Evolutionary conservation across 1,140 invertebrate species (phyloP).

Genomic region (Nephotettix cincticeps): DNA sequence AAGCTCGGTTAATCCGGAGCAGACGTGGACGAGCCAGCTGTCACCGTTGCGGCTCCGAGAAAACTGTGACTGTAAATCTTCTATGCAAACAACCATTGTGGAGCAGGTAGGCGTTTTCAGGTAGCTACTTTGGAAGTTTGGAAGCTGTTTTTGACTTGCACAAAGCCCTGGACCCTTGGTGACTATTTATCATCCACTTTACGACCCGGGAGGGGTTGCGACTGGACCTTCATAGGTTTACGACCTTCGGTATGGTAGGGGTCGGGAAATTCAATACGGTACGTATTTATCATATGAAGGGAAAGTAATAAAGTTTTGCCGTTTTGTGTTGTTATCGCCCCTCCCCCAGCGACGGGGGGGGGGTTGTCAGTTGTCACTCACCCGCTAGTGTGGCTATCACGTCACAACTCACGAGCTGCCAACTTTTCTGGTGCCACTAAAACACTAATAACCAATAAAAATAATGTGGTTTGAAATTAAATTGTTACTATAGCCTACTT

Average conservation of each 20-base stretch:
- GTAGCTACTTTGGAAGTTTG: neutral
- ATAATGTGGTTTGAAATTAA: no score
- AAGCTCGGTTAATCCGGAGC: neutral
- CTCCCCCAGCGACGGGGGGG: neutral
- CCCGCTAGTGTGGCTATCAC: no score
- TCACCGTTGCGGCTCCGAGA: neutral
- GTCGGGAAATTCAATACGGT: neutral
- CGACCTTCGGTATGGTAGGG: neutral
- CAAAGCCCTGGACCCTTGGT: neutral
- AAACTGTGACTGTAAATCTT: neutral
- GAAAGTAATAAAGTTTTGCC: conserved; percentile 5
- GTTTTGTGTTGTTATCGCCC: neutral
- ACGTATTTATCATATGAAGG: conserved; percentile 12
- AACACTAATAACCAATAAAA: no score
- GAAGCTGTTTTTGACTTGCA: neutral
- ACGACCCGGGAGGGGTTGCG: neutral
- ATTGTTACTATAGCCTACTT: no score
- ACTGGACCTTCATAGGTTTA: neutral
- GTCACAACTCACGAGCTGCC: no score
- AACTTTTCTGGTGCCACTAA: no score
- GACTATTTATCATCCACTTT: conserved; percentile 5
- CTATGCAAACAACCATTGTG: neutral
- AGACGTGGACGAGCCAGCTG: neutral
- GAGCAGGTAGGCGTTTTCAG: neutral
- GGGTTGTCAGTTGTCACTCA: no score